Percentiles rank a stretch among this genome's conserved stretches.
These are phyloP conservation scores for Halcyon malimbica DNA, from an alignment of 2,113 vertebrate genomes.

Conservation along the genomic window DNA sequence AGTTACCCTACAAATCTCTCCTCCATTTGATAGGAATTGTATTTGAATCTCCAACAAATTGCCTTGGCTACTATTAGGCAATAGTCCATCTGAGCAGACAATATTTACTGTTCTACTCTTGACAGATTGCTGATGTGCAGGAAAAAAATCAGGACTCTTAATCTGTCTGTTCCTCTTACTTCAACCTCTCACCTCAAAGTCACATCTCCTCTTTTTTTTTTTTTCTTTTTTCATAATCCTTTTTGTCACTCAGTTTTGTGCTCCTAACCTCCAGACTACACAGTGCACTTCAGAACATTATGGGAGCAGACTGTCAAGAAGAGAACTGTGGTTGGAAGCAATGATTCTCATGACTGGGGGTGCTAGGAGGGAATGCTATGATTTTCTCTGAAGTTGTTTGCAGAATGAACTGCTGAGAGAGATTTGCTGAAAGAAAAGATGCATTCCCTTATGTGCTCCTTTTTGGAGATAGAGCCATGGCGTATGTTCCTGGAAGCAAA, in stretches of 20 bases:
- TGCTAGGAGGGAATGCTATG: not conserved
- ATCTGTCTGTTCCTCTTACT: not conserved
- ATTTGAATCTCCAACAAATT: not conserved
- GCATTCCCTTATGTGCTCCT: not conserved
- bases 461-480: not conserved
- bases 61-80: not conserved
- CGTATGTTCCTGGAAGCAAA: not conserved
- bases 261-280: not conserved
- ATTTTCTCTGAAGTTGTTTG: not conserved
- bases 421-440: not conserved
- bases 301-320: not conserved
- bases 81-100: not conserved
- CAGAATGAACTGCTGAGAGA: not conserved
- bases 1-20: not conserved
- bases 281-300: not conserved
- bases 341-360: not conserved
- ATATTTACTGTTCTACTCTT: not conserved
- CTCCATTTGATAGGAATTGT: not conserved
- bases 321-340: not conserved
- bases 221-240: not conserved
- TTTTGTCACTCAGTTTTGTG: slow-evolving; percentile 39
- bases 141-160: not conserved
- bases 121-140: not conserved
- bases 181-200: slow-evolving; percentile 14
- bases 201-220: not conserved